Evolutionary conservation across 2,113 vertebrate species (phyloP).

Genomic region (Cebus imitator): DNA sequence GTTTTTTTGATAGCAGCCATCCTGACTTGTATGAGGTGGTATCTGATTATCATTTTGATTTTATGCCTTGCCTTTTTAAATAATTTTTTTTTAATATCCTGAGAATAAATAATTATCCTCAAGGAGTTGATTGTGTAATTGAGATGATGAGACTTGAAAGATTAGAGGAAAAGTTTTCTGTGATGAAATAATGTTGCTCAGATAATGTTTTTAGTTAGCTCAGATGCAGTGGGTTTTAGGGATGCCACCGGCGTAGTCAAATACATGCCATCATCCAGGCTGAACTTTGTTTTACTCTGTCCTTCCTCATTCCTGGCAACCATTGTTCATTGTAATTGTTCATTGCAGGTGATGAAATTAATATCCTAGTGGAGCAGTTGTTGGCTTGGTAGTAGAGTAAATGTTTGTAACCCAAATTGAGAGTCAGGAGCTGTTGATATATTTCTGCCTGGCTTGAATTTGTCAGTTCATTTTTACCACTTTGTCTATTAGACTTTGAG

Average conservation of each 20-base stretch:
- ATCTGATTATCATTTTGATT: neutral
- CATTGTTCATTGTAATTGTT: neutral
- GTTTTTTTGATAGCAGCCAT: neutral
- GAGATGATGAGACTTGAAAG: conserved; percentile 34
- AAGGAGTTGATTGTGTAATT: neutral
- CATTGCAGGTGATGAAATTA: neutral
- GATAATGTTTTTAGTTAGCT: conserved; percentile 14
- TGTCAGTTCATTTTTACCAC: neutral
- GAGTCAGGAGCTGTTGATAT: neutral
- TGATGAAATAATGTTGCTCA: neutral
- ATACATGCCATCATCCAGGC: neutral
- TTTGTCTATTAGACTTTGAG: conserved; percentile 27
- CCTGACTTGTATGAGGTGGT: neutral
- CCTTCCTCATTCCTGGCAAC: neutral
- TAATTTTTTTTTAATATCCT: conserved; percentile 22
- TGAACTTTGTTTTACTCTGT: neutral
- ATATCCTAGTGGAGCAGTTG: neutral
- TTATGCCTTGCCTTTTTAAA: conserved; percentile 5
- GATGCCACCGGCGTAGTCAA: neutral
- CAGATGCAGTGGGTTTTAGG: neutral
- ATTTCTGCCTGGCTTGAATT: neutral
- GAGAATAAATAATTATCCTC: neutral
- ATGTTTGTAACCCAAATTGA: conserved; percentile 10
- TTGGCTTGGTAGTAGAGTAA: neutral
- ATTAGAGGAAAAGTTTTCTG: neutral